Evolutionary conservation across 2,797 vertebrate genomes (phyloP).

Genomic region (Coendou prehensilis): DNA sequence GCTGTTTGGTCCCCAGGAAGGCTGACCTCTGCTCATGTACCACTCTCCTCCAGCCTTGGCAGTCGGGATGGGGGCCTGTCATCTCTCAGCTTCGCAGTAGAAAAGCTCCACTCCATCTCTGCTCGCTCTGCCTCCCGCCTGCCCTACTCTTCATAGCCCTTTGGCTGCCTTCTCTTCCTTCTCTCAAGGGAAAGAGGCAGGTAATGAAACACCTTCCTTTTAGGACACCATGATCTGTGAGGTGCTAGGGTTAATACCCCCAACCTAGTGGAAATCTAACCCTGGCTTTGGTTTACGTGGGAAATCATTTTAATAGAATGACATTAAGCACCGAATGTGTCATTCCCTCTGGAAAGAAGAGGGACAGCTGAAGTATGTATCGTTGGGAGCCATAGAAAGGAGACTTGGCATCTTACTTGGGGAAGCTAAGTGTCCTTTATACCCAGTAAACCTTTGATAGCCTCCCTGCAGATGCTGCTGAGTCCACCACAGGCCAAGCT

Average conservation of each 20-base stretch:
- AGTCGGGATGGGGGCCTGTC: not conserved
- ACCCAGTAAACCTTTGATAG: not conserved
- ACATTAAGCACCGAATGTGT: not conserved
- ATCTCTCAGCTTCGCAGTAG: not conserved
- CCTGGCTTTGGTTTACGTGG: conserved; percentile 21
- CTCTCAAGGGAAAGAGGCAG: conserved; percentile 53
- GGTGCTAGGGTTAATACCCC: not conserved
- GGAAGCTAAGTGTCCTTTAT: not conserved
- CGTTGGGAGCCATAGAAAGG: not conserved
- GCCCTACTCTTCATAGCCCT: not conserved
- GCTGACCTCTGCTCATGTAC: not conserved
- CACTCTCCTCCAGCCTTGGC: not conserved
- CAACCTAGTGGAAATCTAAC: not conserved
- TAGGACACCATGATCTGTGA: conserved; percentile 64
- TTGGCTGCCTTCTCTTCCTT: conserved; percentile 7
- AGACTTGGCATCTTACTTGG: fast-evolving
- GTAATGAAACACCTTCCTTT: conserved; percentile 78
- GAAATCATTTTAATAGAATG: conserved; percentile 45
- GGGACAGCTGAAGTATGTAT: not conserved
- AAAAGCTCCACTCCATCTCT: not conserved
- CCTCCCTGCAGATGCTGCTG: not conserved
- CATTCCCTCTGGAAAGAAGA: conserved; percentile 31
- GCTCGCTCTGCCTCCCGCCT: too few relatives aligned
- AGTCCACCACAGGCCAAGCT: not conserved
- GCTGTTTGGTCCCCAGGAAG: not conserved